Conservation (phyloP, 2,888 invertebrate species). For the Beris morrisii region DNA sequence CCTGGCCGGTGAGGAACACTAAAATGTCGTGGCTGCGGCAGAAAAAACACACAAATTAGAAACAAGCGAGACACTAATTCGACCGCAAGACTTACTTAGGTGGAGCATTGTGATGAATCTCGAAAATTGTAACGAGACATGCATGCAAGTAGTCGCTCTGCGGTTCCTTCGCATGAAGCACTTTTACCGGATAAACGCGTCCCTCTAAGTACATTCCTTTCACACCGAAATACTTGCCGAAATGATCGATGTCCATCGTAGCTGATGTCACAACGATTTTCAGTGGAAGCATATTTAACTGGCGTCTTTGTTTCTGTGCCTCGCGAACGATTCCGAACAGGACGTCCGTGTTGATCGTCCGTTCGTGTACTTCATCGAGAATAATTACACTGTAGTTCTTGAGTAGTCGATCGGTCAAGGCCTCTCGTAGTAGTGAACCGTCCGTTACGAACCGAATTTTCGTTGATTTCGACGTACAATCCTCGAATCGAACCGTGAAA, state of each 20-base stretch:
- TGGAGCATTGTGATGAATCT: constrained; percentile 81
- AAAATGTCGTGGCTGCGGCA: constrained; percentile 78
- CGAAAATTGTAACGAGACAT: constrained; percentile 83
- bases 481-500: constrained; percentile 89
- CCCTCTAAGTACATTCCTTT: constrained; percentile 89
- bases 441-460: constrained; percentile 92
- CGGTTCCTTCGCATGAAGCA: constrained; percentile 69
- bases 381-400: constrained; percentile 80
- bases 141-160: constrained; percentile 85
- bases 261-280: constrained; percentile 92
- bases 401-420: constrained; percentile 75
- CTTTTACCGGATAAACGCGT: constrained; percentile 77
- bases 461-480: constrained; percentile 76
- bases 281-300: constrained; percentile 60
- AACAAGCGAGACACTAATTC: background rate
- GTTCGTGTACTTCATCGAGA: constrained; percentile 93
- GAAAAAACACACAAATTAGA: constrained; percentile 47
- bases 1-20: constrained; percentile 94
- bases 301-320: constrained; percentile 74
- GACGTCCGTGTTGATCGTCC: constrained; percentile 92
- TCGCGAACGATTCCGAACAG: constrained; percentile 89
- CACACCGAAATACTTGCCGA: constrained; percentile 86
- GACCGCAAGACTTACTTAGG: constrained; percentile 66
- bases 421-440: constrained; percentile 91
- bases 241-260: constrained; percentile 94